Conservation (phyloP, 2,888 invertebrate genomes). For the Drosophila rellima region DNA sequence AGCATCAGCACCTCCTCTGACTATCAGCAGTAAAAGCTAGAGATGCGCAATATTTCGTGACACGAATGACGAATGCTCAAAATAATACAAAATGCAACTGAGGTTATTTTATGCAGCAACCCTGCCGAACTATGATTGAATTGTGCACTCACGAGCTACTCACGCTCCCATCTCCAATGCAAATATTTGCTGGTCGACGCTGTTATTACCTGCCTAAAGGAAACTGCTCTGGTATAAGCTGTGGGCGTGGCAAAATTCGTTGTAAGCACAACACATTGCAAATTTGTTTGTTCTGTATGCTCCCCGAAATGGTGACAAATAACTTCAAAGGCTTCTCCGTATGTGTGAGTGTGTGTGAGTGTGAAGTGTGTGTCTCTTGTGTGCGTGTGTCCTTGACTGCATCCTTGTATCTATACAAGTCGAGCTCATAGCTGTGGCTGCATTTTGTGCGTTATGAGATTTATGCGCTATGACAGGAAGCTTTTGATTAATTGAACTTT, state of each 20-base stretch:
- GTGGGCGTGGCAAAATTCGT: constrained; percentile 71
- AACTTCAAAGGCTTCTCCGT: constrained; percentile 46
- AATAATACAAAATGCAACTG: neutral
- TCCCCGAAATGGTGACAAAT: constrained; percentile 69
- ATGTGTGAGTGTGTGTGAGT: neutral
- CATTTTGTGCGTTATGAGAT: constrained; percentile 66
- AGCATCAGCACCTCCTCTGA: constrained; percentile 19
- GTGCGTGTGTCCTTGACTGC: constrained; percentile 44
- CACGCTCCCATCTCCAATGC: constrained; percentile 52
- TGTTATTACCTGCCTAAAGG: constrained; percentile 65
- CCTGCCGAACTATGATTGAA: neutral
- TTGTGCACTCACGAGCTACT: neutral
- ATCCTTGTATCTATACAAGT: constrained; percentile 45
- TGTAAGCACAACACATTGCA: constrained; percentile 74
- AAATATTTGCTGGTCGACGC: constrained; percentile 53
- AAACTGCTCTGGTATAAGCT: constrained; percentile 29
- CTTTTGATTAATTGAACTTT: constrained; percentile 80
- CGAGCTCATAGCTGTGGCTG: constrained; percentile 24
- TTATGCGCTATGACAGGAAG: constrained; percentile 75
- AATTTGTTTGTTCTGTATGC: constrained; percentile 57
- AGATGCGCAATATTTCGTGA: constrained; percentile 25
- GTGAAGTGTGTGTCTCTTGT: constrained; percentile 6
- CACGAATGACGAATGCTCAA: constrained; percentile 5
- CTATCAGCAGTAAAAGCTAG: constrained; percentile 13
- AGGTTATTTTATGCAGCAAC: neutral